A percentile compares a stretch with the other conserved stretches of the same genome.
Conservation (phyloP, 1,140 invertebrate genomes). For the Platyscapa corneri region DNA sequence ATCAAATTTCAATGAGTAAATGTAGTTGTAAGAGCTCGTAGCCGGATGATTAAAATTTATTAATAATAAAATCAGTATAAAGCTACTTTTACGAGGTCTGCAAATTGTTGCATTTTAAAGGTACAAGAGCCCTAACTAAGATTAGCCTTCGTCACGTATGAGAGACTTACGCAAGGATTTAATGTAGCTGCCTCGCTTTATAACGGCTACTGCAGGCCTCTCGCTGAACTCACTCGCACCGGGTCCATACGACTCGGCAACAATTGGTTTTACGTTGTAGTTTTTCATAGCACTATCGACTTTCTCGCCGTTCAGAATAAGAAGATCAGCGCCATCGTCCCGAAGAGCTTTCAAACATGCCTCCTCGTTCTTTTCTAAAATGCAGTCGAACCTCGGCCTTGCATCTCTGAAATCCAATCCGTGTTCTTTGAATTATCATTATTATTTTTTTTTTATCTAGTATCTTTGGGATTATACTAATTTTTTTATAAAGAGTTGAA, state of each 20-base stretch:
- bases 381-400: constrained; percentile 81
- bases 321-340: constrained; percentile 78
- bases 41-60: no score
- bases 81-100: no score
- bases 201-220: constrained; percentile 78
- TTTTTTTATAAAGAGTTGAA: no score
- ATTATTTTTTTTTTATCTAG: not conserved
- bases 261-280: constrained; percentile 73
- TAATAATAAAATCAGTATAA: no score
- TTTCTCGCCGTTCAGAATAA: constrained; percentile 78
- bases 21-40: no score
- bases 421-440: not conserved
- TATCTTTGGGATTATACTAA: no score
- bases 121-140: no score
- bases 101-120: no score
- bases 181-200: constrained; percentile 72
- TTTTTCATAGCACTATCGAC: constrained; percentile 76
- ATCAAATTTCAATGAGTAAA: no score
- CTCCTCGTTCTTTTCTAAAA: constrained; percentile 73
- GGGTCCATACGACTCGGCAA: constrained; percentile 73
- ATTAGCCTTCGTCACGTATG: no score
- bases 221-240: constrained; percentile 64
- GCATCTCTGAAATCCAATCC: constrained; percentile 75
- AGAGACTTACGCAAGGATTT: constrained; percentile 51
- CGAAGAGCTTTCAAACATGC: constrained; percentile 82